These are phyloP conservation scores for Beris chalybata DNA, from an alignment of 2,888 invertebrate species.

Conservation along the genomic window DNA sequence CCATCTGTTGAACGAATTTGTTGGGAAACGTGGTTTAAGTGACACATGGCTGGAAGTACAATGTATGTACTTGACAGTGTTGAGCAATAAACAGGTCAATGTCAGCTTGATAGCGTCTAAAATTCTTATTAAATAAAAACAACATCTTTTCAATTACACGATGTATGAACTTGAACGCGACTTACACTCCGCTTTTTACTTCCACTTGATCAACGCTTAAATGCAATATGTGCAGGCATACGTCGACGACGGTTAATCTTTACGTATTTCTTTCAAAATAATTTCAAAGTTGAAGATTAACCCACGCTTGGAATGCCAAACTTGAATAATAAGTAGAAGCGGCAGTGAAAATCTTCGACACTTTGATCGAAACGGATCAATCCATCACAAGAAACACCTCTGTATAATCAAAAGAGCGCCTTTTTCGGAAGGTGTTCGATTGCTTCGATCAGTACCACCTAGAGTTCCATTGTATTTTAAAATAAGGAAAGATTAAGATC, in stretches of 20 bases:
- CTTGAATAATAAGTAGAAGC: conserved; percentile 14
- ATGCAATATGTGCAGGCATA: background rate
- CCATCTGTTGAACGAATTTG: conserved; percentile 1
- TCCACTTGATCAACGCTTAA: conserved; percentile 13
- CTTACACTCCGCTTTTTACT: conserved; percentile 20
- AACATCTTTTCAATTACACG: conserved; percentile 9
- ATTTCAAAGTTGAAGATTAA: conserved; percentile 24
- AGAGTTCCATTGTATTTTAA: no score
- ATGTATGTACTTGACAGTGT: no score
- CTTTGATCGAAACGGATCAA: no score
- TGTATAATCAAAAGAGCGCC: no score
- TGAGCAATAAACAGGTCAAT: conserved; percentile 20
- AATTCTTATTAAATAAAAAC: background rate
- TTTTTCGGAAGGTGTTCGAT: no score
- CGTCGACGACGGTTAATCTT: conserved; percentile 9
- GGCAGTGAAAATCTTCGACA: no score
- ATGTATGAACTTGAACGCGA: conserved; percentile 24
- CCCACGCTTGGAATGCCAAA: conserved; percentile 25
- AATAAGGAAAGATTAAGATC: no score
- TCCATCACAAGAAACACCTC: no score
- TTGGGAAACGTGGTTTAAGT: no score
- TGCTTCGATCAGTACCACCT: no score
- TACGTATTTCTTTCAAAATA: conserved; percentile 18
- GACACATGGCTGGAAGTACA: no score
- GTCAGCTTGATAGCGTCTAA: conserved; percentile 4